Conservation (phyloP, 2,113 vertebrate genomes). For the Motacilla alba region DNA sequence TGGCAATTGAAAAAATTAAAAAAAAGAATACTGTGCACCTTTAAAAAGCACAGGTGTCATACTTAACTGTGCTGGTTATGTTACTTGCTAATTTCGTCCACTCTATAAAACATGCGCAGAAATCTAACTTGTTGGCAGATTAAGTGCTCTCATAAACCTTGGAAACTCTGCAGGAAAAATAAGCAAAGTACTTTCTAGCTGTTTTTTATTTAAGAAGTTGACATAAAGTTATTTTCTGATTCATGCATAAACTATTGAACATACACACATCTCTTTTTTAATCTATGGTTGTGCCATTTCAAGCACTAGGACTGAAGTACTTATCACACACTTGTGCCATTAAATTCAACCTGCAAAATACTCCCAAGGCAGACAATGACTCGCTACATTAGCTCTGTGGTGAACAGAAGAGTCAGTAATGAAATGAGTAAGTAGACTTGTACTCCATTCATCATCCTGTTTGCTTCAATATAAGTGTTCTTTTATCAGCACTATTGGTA, state of each 20-base stretch:
- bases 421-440: conserved; percentile 93
- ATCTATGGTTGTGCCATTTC: not conserved
- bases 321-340: conserved; percentile 80
- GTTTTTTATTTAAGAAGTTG: not conserved
- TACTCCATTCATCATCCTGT: conserved; percentile 99
- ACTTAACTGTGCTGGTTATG: not conserved
- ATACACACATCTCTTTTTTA: not conserved
- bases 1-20: not conserved
- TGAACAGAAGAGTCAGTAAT: conserved; percentile 87
- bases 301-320: conserved; percentile 75
- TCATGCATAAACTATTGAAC: not conserved
- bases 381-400: conserved; percentile 96
- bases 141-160: not conserved
- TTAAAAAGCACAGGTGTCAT: not conserved
- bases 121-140: not conserved
- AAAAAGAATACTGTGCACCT: not conserved
- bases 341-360: conserved; percentile 88
- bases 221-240: not conserved
- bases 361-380: conserved; percentile 86
- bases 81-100: not conserved
- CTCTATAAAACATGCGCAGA: not conserved
- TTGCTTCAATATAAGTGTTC: conserved; percentile 96
- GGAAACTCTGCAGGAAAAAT: not conserved
- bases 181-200: not conserved
- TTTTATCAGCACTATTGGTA: conserved; percentile 95